phyloP scores from a whole-genome alignment of 2,888 invertebrate species.

The Spodoptera littoralis region DNA sequence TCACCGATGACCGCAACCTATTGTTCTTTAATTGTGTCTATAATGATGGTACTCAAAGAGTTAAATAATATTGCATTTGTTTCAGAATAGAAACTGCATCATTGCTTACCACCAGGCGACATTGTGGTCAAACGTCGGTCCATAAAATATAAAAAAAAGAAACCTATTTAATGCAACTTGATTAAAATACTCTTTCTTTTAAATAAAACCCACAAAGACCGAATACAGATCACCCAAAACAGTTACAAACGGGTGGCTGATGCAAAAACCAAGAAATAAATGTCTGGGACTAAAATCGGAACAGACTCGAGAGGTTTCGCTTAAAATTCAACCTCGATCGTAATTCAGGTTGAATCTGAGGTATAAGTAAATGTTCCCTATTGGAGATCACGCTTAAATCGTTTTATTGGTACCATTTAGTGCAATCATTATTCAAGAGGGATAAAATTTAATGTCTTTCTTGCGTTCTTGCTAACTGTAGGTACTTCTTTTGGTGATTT shows the following conservation, averaged over 20 bases:
- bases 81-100: too few species aligned
- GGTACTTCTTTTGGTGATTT: too few species aligned
- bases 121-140: too few species aligned
- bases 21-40: too few species aligned
- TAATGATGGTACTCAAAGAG: too few species aligned
- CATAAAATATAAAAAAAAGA: too few species aligned
- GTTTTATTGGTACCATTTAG: slow-evolving; percentile 24
- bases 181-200: background rate
- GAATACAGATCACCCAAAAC: slow-evolving; percentile 16
- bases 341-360: slow-evolving; percentile 64
- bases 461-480: too few species aligned
- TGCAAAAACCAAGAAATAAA: slow-evolving; percentile 82
- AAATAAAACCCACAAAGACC: slow-evolving; percentile 2
- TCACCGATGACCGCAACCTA: too few species aligned
- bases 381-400: slow-evolving; percentile 4
- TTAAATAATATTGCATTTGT: too few species aligned
- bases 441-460: slow-evolving; percentile 12
- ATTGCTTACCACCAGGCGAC: too few species aligned
- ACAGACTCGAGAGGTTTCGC: slow-evolving; percentile 65
- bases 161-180: too few species aligned
- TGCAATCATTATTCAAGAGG: slow-evolving; percentile 12
- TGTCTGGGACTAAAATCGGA: slow-evolving; percentile 72
- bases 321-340: slow-evolving; percentile 76
- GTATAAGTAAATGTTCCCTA: slow-evolving; percentile 52
- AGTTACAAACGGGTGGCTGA: slow-evolving; percentile 66